Evolutionary conservation across 2,113 vertebrate species (phyloP).

Genomic region (Pantherophis guttatus): DNA sequence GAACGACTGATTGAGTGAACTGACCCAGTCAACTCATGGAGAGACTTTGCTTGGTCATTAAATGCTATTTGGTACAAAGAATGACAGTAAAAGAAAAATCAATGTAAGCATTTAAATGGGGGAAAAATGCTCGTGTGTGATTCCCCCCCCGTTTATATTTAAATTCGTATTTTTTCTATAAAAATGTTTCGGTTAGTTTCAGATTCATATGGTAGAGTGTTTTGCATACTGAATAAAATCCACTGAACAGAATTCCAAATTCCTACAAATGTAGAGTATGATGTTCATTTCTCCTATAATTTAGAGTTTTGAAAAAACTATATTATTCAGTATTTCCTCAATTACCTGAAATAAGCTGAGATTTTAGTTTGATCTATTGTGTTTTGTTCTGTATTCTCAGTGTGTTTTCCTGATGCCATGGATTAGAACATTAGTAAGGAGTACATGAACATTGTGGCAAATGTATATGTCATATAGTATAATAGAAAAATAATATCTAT

Average conservation of each 20-base stretch:
- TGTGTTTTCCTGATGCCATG: neutral
- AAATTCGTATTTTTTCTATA: neutral
- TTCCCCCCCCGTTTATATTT: neutral
- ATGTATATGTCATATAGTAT: neutral
- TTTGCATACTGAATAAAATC: neutral
- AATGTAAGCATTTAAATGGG: neutral
- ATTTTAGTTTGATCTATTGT: neutral
- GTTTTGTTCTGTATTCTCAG: neutral
- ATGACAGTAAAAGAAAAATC: neutral
- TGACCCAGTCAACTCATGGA: neutral
- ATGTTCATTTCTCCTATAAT: neutral
- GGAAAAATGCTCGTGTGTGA: neutral
- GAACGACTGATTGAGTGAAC: neutral
- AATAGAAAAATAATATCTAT: neutral
- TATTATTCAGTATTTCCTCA: neutral
- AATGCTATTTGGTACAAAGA: neutral
- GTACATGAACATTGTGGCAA: neutral
- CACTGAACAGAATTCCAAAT: neutral
- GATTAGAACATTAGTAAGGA: neutral
- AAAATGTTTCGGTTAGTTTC: neutral
- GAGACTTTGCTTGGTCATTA: neutral
- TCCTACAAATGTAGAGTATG: neutral
- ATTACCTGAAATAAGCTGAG: neutral
- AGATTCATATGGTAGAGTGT: neutral
- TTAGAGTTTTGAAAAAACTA: neutral